phyloP scores from a whole-genome alignment of 2,888 invertebrate species.

The Hirtodrosophila cameraria region DNA sequence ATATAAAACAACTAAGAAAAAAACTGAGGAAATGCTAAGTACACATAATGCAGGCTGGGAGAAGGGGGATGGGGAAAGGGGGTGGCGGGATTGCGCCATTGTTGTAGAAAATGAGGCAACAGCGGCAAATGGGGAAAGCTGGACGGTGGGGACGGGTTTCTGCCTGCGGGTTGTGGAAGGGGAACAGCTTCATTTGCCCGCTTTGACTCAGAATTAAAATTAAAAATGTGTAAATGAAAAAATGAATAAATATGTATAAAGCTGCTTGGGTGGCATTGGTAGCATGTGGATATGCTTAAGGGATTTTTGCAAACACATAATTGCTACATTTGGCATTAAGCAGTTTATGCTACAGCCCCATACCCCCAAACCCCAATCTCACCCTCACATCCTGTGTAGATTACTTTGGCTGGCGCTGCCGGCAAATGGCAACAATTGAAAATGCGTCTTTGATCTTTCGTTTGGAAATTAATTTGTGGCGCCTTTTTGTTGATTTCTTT shows the following conservation, averaged over 20 bases:
- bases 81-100: conserved; percentile 45
- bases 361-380: not conserved
- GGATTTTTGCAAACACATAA: conserved; percentile 50
- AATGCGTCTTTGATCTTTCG: conserved; percentile 74
- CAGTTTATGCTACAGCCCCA: conserved; percentile 47
- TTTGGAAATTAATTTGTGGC: conserved; percentile 73
- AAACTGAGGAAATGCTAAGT: conserved; percentile 73
- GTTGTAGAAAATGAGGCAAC: conserved; percentile 56
- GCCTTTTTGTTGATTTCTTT: conserved; percentile 26
- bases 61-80: not conserved
- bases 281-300: not conserved
- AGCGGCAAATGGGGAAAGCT: not conserved
- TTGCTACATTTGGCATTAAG: conserved; percentile 78
- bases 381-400: conserved; percentile 13
- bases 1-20: conserved; percentile 71
- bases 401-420: conserved; percentile 52
- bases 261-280: not conserved
- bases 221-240: conserved; percentile 78
- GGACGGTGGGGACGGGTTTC: not conserved
- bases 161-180: not conserved
- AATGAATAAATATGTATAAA: conserved; percentile 72
- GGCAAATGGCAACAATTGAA: conserved; percentile 80
- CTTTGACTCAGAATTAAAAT: conserved; percentile 71
- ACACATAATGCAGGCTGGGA: conserved; percentile 55
- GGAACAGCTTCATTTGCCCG: conserved; percentile 35